These are phyloP conservation scores for Glyptemys insculpta DNA, from an alignment of 2,797 vertebrate genomes.

Conservation along the genomic window DNA sequence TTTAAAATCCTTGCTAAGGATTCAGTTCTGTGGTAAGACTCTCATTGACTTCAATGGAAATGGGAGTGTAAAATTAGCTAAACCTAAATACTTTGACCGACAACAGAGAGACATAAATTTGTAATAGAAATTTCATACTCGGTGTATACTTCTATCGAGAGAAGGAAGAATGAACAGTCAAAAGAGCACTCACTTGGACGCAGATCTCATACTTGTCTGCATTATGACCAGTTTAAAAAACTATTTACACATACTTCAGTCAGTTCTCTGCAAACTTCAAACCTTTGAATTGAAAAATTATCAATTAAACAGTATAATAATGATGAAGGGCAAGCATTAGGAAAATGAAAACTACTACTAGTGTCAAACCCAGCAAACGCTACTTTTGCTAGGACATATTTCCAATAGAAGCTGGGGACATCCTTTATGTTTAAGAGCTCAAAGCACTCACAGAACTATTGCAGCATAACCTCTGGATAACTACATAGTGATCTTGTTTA, in stretches of 20 bases:
- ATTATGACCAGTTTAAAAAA: background rate
- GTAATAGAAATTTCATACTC: background rate
- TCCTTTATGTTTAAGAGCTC: slow-evolving; percentile 32
- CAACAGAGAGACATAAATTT: background rate
- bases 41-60: background rate
- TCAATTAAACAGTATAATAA: background rate
- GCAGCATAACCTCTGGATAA: background rate
- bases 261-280: background rate
- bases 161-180: background rate
- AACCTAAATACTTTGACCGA: background rate
- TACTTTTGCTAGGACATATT: background rate
- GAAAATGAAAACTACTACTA: background rate
- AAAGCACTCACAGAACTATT: background rate
- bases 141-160: background rate
- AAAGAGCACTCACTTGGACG: background rate
- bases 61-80: rapidly evolving
- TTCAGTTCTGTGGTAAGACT: too few species aligned
- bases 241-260: background rate
- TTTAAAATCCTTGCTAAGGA: background rate
- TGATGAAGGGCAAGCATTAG: background rate
- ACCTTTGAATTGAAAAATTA: background rate
- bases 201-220: background rate
- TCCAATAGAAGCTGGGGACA: background rate
- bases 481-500: background rate
- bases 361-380: background rate